Base-by-base conservation (phyloP, 2,888 invertebrate species). In the Branchipolynoe longqiensis region DNA sequence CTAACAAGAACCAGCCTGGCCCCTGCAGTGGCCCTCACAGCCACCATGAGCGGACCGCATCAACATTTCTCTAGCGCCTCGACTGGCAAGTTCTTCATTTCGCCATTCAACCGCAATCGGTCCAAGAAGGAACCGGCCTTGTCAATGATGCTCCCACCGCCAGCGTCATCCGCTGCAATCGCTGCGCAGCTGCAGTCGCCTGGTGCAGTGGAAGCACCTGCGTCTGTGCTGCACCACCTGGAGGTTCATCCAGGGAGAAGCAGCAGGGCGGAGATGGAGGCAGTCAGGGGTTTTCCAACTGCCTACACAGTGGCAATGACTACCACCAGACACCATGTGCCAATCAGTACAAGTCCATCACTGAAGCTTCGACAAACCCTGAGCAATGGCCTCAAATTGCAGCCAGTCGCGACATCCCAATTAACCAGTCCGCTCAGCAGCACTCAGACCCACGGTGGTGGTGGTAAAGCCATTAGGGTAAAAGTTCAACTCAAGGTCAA, bases 401-500 rank as follows among this genome's bases (percentile, higher is more conserved):
- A 78, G 28, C 78, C 78, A 12, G 78, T 78, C 2, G 28, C 22
- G 28, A 25, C 41, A 1, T 28, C 2, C 31, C 78, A 78, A 28
- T 41, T 78, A 41, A 78, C 25, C 54, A 54, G 78, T 12, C 48
- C 78, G 2, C 12, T 78, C 22, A 78, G 25, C 54, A 54, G 14
- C 28, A 78, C 48, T 41, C 41, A 78, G 25, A 48, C 78, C 25
- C 41, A 78, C 4, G 78, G 78, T 31, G 78, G 78, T 28, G 78
- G 78, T 31, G 78, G 78, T 28, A 78, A 78, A 48, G n/a, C 78
- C 1, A 48, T 78, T 12, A 78, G 48, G 54, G 78, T 78, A n/a
- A 78, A 78, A 48, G 48, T 78, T 14, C 78, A 78, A 28, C 78
- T 78, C 48, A 78, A 78, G 54, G 78, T 78, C 48, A 78, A 78